A percentile compares a stretch with the other conserved stretches of the same genome.
phyloP scores from a whole-genome alignment of 2,797 vertebrate species.

The Peromyscus eremicus region DNA sequence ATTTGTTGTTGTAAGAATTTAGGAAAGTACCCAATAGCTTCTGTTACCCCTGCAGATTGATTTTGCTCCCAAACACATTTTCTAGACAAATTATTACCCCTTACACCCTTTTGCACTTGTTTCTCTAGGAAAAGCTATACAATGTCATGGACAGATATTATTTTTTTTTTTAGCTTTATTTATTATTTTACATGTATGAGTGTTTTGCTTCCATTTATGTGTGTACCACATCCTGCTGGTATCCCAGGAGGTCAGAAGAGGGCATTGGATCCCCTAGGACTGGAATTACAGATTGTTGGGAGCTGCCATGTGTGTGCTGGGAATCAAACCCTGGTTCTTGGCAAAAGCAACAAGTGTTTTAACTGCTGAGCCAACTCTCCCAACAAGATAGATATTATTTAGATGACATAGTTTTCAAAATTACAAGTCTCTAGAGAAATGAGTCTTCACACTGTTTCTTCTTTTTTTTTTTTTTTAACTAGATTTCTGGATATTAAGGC shows the following conservation, averaged over 20 bases:
- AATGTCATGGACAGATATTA: background rate
- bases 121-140: slow-evolving; percentile 38
- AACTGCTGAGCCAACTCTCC: background rate
- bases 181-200: background rate
- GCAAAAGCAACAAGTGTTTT: background rate
- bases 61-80: background rate
- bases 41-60: background rate
- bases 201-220: background rate
- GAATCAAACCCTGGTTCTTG: background rate
- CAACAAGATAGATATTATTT: background rate
- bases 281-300: background rate
- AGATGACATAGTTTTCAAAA: background rate
- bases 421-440: background rate
- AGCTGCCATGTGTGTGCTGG: background rate
- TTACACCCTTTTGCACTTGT: background rate
- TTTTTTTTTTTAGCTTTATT: background rate
- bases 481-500: background rate
- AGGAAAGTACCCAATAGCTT: background rate
- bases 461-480: background rate
- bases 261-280: background rate
- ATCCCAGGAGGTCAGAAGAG: background rate
- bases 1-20: background rate
- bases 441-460: background rate
- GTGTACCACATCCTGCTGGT: too few species aligned
- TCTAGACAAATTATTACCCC: background rate